These are phyloP conservation scores for Henricia sp. DNA, from an alignment of 53 echinoderm and acorn worm genomes.

Conservation along the genomic window DNA sequence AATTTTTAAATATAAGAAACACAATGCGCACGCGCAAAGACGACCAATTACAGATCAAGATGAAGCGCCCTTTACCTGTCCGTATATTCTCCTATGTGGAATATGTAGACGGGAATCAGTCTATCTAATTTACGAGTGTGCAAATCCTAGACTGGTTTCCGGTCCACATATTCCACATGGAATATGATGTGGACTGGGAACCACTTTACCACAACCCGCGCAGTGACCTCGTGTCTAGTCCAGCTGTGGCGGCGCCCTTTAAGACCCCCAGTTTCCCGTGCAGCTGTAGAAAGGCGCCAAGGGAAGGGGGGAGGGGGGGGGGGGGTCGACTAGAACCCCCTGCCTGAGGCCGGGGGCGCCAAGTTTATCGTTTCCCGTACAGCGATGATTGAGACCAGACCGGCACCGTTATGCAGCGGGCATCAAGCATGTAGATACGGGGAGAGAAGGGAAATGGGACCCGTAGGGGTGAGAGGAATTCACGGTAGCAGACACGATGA, in stretches of 20 bases:
- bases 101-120: too few species aligned
- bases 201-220: too few species aligned
- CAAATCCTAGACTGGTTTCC: too few species aligned
- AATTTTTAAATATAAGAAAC: too few species aligned
- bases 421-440: neutral
- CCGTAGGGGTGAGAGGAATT: neutral
- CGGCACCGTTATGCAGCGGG: slow-evolving; percentile 18
- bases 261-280: slow-evolving; percentile 46
- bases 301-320: slow-evolving; percentile 7
- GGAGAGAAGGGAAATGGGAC: neutral
- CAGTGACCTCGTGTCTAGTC: too few species aligned
- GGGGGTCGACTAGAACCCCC: slow-evolving; percentile 10
- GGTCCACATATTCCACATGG: too few species aligned
- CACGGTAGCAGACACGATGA: neutral
- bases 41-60: too few species aligned
- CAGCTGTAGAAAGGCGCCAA: slow-evolving; percentile 49
- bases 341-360: slow-evolving; percentile 24
- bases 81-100: too few species aligned
- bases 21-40: too few species aligned
- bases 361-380: slow-evolving; percentile 16
- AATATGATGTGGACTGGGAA: too few species aligned
- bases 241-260: slow-evolving; percentile 61
- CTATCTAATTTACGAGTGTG: too few species aligned
- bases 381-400: slow-evolving; percentile 33
- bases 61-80: too few species aligned